These are phyloP conservation scores for Potamarius usumacintae DNA, from an alignment of 2,113 vertebrate species.

Conservation along the genomic window DNA sequence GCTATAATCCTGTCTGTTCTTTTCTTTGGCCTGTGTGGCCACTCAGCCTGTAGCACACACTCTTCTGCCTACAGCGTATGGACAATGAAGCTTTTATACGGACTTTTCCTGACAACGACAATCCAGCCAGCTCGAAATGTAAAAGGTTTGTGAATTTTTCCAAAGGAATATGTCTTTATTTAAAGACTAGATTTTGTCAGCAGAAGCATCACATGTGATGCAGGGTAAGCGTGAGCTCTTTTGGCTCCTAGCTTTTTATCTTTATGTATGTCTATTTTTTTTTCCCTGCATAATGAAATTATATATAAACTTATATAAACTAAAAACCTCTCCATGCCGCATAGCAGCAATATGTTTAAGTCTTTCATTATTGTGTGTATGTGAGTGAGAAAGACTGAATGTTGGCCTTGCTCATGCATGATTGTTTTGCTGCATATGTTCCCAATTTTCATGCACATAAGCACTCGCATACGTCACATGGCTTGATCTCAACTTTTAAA, in stretches of 20 bases:
- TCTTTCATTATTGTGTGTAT: conserved; percentile 13
- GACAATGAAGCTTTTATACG: conserved; percentile 34
- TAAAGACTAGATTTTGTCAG: conserved; percentile 51
- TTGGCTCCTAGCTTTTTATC: conserved; percentile 53
- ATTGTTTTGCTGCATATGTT: conserved; percentile 4
- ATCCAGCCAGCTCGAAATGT: conserved; percentile 61
- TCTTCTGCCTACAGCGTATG: not conserved
- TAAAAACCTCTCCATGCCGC: not conserved
- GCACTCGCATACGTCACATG: not conserved
- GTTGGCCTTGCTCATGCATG: not conserved
- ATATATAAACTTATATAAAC: conserved; percentile 30
- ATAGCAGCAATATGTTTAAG: not conserved
- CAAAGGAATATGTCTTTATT: conserved; percentile 62
- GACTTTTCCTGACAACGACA: conserved; percentile 60
- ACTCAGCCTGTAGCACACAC: conserved; percentile 20
- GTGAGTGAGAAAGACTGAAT: not conserved
- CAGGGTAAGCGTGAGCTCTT: conserved; percentile 54
- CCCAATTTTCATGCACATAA: not conserved
- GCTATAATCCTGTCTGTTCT: conserved; percentile 32
- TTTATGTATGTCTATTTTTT: conserved; percentile 58
- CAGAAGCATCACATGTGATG: conserved; percentile 60
- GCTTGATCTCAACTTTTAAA: conserved; percentile 2
- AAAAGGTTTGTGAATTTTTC: conserved; percentile 62
- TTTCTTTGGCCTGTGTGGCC: not conserved
- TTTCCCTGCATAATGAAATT: conserved; percentile 50